Base-by-base conservation (phyloP, 2,797 vertebrate species). In the Eutrigla gurnardus region DNA sequence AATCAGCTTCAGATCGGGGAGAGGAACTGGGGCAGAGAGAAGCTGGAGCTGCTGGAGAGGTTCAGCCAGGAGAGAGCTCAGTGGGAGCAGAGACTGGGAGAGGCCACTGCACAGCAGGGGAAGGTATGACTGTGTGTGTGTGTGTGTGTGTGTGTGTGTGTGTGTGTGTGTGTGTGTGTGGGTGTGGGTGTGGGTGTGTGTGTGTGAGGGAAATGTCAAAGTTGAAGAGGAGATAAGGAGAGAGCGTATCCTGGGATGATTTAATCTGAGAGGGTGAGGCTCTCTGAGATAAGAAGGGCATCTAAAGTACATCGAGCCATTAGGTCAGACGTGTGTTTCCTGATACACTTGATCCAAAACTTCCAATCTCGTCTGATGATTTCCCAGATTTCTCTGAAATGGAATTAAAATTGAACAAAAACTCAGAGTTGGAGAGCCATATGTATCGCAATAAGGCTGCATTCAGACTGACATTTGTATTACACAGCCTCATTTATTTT, bases 1-100 rank as follows among this genome's bases (percentile, higher is more conserved):
- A 64, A 80, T 89, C 96, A 99, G 94, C 94, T 99, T 70, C 97
- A 98, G 94, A 96, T 98, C 73, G 96, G 95, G 0, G 97, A 99
- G 93, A 96, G 95, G 90, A 98, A 98, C 95, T 99, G 98, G 98
- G 94, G 95, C 88, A 95, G 97, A 67, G 97, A 99, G 91, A 98
- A 97, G 88, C 91, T 97, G 88, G 97, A 99, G 90, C 94, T 99
- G 84, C 90, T 98, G 87, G 96, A 96, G 73, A 94, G 94, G 79
- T 96, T 99, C 81, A 95, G 97, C 90, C 95, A 96, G 73, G 98
- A 99, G 90, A 96, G 96, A 88, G 95, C 95, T 80, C 96, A 96
- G 88, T 96, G 95, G 88, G 97, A 98, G 81, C 97, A 98, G 92
- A 96, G 95, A 70, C 93, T 96, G 0, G 95, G 95, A 85, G 97